These are phyloP conservation scores for Phylloscopus trochiloides DNA, from an alignment of 2,113 vertebrate genomes.

Conservation along the genomic window DNA sequence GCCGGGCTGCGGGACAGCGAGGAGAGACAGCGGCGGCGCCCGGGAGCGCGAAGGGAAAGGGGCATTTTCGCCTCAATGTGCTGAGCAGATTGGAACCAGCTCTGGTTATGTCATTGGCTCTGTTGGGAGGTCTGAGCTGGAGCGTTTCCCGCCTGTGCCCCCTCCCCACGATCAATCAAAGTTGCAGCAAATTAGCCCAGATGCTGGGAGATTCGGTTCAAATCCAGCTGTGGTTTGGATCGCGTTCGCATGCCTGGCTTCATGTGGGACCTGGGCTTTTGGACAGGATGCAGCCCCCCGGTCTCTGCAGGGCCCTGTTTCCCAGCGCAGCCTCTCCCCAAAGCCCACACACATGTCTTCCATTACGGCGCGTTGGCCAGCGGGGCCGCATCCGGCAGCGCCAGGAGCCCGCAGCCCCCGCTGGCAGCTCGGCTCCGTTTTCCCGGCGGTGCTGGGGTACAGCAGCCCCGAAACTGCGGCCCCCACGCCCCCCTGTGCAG, in stretches of 20 bases:
- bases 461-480: not conserved
- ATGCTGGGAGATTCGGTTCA: constrained; percentile 62
- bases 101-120: constrained; percentile 65
- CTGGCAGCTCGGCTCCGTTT: constrained; percentile 26
- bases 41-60: not conserved
- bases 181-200: constrained; percentile 65
- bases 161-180: constrained; percentile 67
- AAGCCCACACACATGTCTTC: constrained; percentile 69
- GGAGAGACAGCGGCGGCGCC: not conserved
- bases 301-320: constrained; percentile 63
- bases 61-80: constrained; percentile 43
- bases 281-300: constrained; percentile 64
- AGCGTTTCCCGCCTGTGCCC: constrained; percentile 49
- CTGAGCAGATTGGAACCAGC: constrained; percentile 53
- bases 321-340: constrained; percentile 57
- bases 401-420: constrained; percentile 53
- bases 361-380: constrained; percentile 51
- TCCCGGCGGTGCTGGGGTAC: not conserved
- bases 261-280: constrained; percentile 63
- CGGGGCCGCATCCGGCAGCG: constrained; percentile 51
- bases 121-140: constrained; percentile 64
- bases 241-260: constrained; percentile 50
- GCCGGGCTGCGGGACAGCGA: not conserved
- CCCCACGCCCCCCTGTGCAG: not conserved
- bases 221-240: constrained; percentile 67